Conservation (phyloP, 2,797 vertebrate genomes). For the Trichosurus vulpecula region DNA sequence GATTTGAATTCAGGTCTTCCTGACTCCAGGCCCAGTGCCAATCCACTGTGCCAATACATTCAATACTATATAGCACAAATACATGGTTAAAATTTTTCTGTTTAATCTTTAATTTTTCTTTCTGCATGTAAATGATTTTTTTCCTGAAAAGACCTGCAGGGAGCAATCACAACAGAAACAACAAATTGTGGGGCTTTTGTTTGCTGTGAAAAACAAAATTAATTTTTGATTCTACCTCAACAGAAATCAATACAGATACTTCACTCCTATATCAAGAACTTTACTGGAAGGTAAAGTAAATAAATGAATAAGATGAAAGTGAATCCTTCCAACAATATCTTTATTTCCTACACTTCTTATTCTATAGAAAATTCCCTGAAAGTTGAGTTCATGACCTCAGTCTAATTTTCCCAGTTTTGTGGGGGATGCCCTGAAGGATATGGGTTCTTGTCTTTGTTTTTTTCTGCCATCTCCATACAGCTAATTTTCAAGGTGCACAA, state of each 20-base stretch:
- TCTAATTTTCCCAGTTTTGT: constrained; percentile 74
- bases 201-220: constrained; percentile 24
- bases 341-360: constrained; percentile 54
- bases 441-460: constrained; percentile 63
- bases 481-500: constrained; percentile 69
- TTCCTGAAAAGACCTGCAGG: neutral
- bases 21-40: neutral
- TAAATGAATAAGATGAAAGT: neutral
- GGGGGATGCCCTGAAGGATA: constrained; percentile 11
- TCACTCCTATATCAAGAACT: constrained; percentile 72
- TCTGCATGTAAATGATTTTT: neutral
- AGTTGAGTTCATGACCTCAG: constrained; percentile 66
- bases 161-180: neutral
- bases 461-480: constrained; percentile 52
- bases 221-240: constrained; percentile 51
- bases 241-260: constrained; percentile 54
- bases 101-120: neutral
- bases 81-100: neutral
- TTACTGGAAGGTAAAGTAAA: constrained; percentile 17
- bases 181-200: neutral
- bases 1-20: neutral
- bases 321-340: constrained; percentile 60
- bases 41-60: neutral
- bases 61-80: neutral
- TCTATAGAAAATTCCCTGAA: constrained; percentile 72